phyloP scores from a whole-genome alignment of 2,113 vertebrate genomes.

The Butorides virescens region DNA sequence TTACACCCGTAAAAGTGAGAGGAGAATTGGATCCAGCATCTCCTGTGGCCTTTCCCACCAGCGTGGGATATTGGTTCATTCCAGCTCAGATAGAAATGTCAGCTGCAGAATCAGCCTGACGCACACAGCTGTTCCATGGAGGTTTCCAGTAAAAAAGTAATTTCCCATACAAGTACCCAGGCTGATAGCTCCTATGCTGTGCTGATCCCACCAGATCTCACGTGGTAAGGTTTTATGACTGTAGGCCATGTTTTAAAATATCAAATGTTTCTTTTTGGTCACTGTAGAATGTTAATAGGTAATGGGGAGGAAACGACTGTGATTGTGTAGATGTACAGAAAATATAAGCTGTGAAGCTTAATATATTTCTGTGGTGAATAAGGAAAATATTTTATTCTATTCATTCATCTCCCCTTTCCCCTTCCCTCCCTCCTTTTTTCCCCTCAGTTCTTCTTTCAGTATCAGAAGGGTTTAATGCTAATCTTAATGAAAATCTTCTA shows the following conservation, averaged over 20 bases:
- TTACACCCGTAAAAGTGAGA: slow-evolving; percentile 35
- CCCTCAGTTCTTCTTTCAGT: background rate
- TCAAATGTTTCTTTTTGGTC: slow-evolving; percentile 15
- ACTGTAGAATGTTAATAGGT: slow-evolving; percentile 17
- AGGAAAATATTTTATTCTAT: background rate
- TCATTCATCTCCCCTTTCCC: background rate
- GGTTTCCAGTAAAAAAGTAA: slow-evolving; percentile 62
- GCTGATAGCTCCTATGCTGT: background rate
- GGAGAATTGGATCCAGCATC: slow-evolving; percentile 56
- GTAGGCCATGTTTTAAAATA: slow-evolving; percentile 43
- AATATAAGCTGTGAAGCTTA: background rate
- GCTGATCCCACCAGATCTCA: slow-evolving; percentile 26
- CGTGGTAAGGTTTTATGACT: slow-evolving; percentile 26
- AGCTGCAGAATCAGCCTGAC: slow-evolving; percentile 55
- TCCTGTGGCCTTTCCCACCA: slow-evolving; percentile 62
- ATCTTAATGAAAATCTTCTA: slow-evolving; percentile 20
- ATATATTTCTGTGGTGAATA: background rate
- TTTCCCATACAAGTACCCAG: slow-evolving; percentile 47
- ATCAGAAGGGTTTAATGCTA: background rate
- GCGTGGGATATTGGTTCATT: slow-evolving; percentile 55
- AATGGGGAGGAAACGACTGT: background rate
- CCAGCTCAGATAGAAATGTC: slow-evolving; percentile 62
- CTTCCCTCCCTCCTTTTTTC: background rate
- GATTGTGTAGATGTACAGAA: background rate
- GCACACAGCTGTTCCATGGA: slow-evolving; percentile 44